Evolutionary conservation across 2,888 invertebrate genomes (phyloP), one percentile per base, ranked within the genome.

Genomic region (Arctia plantaginis): DNA sequence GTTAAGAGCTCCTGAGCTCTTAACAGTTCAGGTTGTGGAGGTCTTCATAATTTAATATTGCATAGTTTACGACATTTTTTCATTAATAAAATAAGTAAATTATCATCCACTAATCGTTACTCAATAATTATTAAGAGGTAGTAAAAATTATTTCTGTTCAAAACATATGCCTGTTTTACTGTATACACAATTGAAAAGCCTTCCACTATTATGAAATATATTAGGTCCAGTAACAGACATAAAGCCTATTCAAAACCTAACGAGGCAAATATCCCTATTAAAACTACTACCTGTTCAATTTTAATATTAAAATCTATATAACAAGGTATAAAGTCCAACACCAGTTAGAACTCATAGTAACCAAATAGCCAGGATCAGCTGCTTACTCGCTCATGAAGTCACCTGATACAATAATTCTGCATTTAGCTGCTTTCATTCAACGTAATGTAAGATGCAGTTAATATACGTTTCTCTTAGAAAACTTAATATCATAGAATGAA

Each of bases 401-500:
- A 82, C 72, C 47, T 59, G 82, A 84, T 78, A 72, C 33, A 72
- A 75, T 74, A 73, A 72, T 73, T 75, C 76, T 62, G 66, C 71
- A 66, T 75, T 79, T 64, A 71, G 33, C 74, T 84, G 65, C 85
- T 84, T 82, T 82, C 77, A 75, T 84, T 79, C 72, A 66, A 47
- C 35, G 76, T 72, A 82, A 82, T 65, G 55, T 18, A 39, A 82
- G 66, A 69, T 59, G 15, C n/a, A 30, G 51, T 66, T 78, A 71
- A 72, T 74, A 66, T 66, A 33, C 39, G 66, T 65, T 77, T 82
- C 77, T 68, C 67, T 82, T 74, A 66, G 66, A 70, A 70, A 70
- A 39, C 27, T 65, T 59, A 68, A 33, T 44, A 44, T 27, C 15
- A 7, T 23, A 55, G 15, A 27, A 59, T 59, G 59, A 27, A 59